phyloP scores from a whole-genome alignment of 2,113 vertebrate species.

The Columba janthina region DNA sequence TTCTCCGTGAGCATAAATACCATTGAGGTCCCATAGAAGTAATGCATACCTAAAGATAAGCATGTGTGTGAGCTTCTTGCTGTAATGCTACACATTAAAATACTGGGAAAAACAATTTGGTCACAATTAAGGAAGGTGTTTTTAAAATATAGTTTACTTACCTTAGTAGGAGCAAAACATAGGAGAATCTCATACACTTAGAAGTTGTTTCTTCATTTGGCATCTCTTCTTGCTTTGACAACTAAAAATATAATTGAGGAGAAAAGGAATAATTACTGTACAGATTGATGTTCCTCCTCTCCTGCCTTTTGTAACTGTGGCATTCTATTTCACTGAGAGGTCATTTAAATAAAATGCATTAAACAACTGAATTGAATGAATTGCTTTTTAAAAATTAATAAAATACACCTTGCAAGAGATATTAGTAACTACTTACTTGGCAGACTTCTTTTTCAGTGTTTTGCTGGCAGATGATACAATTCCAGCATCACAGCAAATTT shows the following conservation, averaged over 20 bases:
- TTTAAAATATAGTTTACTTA: not conserved
- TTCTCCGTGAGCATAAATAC: not conserved
- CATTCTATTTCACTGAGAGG: not conserved
- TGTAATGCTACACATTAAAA: not conserved
- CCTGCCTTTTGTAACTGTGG: not conserved
- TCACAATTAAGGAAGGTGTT: not conserved
- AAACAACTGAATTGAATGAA: not conserved
- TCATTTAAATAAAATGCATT: not conserved
- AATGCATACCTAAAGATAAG: not conserved
- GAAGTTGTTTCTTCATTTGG: not conserved
- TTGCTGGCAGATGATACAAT: not conserved
- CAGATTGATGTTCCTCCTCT: not conserved
- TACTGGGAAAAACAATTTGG: not conserved
- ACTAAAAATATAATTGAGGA: not conserved
- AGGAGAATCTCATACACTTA: not conserved
- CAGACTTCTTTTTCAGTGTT: not conserved
- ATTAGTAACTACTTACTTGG: not conserved
- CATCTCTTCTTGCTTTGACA: not conserved
- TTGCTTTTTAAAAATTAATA: not conserved
- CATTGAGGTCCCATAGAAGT: not conserved
- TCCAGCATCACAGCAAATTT: fast-evolving
- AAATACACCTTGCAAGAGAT: not conserved
- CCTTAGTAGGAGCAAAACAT: not conserved
- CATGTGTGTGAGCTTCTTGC: not conserved
- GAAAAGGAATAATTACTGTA: not conserved